These are phyloP conservation scores for Montipora capricornis DNA, from an alignment of 64 coral and sea anemone genomes.

Conservation along the genomic window DNA sequence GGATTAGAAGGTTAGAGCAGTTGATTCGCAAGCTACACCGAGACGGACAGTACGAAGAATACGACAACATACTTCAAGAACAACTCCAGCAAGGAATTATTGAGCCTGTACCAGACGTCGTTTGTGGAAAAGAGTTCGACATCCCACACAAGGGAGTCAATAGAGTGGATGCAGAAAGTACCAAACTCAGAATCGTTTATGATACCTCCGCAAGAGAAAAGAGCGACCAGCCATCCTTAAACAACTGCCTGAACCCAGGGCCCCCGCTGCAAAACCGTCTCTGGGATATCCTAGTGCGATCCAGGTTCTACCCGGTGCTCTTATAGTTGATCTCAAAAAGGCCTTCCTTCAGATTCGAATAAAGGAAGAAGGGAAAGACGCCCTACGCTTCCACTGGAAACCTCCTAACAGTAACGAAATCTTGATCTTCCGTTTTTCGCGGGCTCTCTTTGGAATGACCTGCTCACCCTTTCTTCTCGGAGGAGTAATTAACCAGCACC, in stretches of 20 bases:
- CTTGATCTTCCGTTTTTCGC: not conserved
- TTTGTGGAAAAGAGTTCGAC: conserved; percentile 12
- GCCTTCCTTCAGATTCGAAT: not conserved
- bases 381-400: not conserved
- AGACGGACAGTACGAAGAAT: conserved; percentile 26
- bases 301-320: not conserved
- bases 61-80: conserved; percentile 29
- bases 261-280: not conserved
- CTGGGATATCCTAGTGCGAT: not conserved
- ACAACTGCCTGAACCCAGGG: not conserved
- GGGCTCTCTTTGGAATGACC: no score
- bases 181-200: conserved; percentile 59
- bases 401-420: not conserved
- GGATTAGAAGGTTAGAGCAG: conserved; percentile 27
- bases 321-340: no score
- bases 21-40: conserved; percentile 15
- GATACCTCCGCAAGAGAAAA: conserved; percentile 5
- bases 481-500: no score
- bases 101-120: conserved; percentile 3
- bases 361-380: not conserved
- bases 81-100: conserved; percentile 22
- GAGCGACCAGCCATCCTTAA: not conserved
- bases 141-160: conserved; percentile 23
- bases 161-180: conserved; percentile 25
- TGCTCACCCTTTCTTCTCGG: no score